Conservation (phyloP, 2,888 invertebrate genomes). For the Caenorhabditis sp. region DNA sequence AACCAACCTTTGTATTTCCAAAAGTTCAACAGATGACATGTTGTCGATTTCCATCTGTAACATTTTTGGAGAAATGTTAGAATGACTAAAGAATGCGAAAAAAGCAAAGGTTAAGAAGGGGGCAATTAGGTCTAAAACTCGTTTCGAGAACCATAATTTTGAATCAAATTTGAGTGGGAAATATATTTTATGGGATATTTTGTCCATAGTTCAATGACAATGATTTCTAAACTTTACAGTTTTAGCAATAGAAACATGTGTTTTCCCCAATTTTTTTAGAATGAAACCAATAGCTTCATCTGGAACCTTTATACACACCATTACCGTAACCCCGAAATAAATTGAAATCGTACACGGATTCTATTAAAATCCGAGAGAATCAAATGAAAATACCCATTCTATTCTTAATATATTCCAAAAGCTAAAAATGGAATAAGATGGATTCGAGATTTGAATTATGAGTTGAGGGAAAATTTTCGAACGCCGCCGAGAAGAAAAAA, state of each 20-base stretch:
- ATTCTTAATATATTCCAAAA: not conserved
- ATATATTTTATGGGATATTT: constrained; percentile 5
- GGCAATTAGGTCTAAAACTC: not conserved
- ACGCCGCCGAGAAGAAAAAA: not conserved
- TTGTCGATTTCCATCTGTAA: constrained; percentile 28
- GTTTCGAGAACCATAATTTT: not conserved
- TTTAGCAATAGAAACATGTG: no score
- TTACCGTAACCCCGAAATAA: not conserved
- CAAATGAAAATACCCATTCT: not conserved
- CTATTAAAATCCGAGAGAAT: not conserved
- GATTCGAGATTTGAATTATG: not conserved
- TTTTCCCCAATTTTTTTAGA: constrained; percentile 3
- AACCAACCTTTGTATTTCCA: constrained; percentile 28
- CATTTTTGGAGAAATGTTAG: not conserved
- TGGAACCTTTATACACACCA: no score
- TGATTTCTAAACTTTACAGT: constrained; percentile 1
- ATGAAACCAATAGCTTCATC: not conserved
- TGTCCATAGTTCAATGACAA: constrained; percentile 7
- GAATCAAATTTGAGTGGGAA: not conserved
- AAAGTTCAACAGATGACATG: constrained; percentile 24
- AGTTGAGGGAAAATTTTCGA: not conserved
- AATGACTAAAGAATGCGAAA: not conserved
- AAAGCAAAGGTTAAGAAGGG: not conserved
- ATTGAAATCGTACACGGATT: not conserved
- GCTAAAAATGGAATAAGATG: not conserved